These are phyloP conservation scores for Sminthurides aquaticus DNA, from an alignment of 2,888 invertebrate genomes.

Conservation along the genomic window DNA sequence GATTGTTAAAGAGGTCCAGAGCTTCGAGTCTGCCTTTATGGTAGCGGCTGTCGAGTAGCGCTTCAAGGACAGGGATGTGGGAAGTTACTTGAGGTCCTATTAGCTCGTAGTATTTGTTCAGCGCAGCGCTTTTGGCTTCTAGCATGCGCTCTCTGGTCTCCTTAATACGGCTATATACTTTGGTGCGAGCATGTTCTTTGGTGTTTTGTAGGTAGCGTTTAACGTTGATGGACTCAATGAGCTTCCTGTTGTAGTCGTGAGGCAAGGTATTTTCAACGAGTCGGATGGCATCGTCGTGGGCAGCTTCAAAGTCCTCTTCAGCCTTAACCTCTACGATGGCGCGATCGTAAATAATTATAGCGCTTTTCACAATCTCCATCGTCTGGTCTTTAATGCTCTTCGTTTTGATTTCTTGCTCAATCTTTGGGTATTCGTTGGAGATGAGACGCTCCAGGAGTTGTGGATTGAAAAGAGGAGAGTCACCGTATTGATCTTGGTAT, in stretches of 20 bases:
- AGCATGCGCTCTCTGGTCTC: not conserved
- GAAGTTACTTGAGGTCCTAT: not conserved
- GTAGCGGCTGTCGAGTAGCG: not conserved
- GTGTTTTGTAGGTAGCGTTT: not conserved
- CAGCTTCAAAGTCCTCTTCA: not conserved
- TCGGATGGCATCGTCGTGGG: not conserved
- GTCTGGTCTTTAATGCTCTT: not conserved
- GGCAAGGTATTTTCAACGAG: not conserved
- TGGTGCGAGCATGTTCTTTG: not conserved
- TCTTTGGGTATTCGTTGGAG: not conserved
- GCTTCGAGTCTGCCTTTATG: not conserved
- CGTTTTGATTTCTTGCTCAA: not conserved
- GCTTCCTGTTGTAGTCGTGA: not conserved
- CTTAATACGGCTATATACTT: not conserved
- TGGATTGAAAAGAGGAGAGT: not conserved
- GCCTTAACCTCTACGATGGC: not conserved
- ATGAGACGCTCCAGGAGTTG: not conserved
- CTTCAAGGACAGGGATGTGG: not conserved
- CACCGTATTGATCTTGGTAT: not conserved
- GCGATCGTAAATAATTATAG: not conserved
- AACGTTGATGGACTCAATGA: not conserved
- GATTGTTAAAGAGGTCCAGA: not conserved
- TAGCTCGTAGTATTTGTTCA: not conserved
- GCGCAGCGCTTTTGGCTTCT: not conserved
- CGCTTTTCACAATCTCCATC: not conserved